phyloP scores from a whole-genome alignment of 2,888 invertebrate species.

The Lasius fuliginosus region DNA sequence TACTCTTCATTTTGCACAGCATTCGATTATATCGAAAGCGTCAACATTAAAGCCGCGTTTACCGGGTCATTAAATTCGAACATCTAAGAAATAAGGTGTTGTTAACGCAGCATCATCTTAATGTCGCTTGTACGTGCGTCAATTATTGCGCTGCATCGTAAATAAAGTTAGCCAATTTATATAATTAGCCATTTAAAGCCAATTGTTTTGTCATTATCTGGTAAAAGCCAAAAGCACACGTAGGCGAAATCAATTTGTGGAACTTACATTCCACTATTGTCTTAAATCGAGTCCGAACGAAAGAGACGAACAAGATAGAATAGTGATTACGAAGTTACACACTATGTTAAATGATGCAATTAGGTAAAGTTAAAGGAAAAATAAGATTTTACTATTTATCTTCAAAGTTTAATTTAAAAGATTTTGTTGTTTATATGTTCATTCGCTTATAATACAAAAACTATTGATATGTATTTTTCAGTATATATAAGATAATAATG shows the following conservation, averaged over 20 bases:
- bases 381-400: not conserved
- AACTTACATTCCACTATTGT: conserved; percentile 27
- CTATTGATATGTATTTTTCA: not conserved
- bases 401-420: not conserved
- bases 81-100: conserved; percentile 29
- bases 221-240: conserved; percentile 24
- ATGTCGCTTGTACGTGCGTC: conserved; percentile 45
- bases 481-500: not conserved
- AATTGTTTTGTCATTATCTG: conserved; percentile 13
- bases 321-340: not conserved
- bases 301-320: conserved; percentile 7
- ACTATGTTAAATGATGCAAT: not conserved
- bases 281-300: not conserved
- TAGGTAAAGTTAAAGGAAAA: not conserved
- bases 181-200: conserved; percentile 52
- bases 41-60: conserved; percentile 60
- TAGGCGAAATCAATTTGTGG: conserved; percentile 26
- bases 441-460: not conserved
- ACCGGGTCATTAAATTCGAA: conserved; percentile 8
- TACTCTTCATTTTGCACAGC: conserved; percentile 28
- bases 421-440: not conserved
- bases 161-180: conserved; percentile 62
- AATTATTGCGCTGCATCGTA: conserved; percentile 61
- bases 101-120: conserved; percentile 67
- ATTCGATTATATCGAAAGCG: conserved; percentile 56